Base-by-base conservation (phyloP, 1,140 invertebrate genomes). In the Phocides pigmalion region DNA sequence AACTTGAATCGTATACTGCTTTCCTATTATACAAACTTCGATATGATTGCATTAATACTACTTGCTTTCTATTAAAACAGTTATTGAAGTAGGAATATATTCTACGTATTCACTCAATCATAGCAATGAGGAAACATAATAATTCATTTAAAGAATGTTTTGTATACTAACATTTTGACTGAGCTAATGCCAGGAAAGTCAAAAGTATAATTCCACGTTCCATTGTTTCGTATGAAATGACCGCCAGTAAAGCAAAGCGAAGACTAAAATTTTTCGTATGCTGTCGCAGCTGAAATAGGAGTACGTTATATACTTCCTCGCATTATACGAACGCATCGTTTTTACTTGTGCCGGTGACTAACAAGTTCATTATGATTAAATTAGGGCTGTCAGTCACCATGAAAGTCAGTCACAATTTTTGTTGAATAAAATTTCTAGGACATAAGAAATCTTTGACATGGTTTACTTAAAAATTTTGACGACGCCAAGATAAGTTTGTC, bases 81-180 rank as follows among this genome's bases (percentile, higher is more conserved):
- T n/a, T n/a, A n/a, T n/a, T n/a, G n/a, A n/a, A n/a, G n/a, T n/a
- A n/a, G n/a, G n/a, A n/a, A n/a, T n/a, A n/a, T n/a, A n/a, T n/a
- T n/a, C n/a, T n/a, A n/a, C n/a, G n/a, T n/a, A n/a, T n/a, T n/a
- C n/a, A n/a, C n/a, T n/a, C n/a, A n/a, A n/a, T n/a, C n/a, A n/a
- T n/a, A n/a, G n/a, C n/a, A n/a, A n/a, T n/a, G n/a, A n/a, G n/a
- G n/a, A n/a, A n/a, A n/a, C n/a, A n/a, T n/a, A n/a, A n/a, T n/a
- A n/a, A n/a, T n/a, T n/a, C n/a, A n/a, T n/a, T n/a, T n/a, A n/a
- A 14, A 39, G 22, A 6, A 22, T 6, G 6, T 22, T 3, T 3
- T 22, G 20, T 12, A 19, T 44, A 64, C 71, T 64, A 39, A 76
- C 74, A 51, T 35, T 68, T 74, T 1, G 62, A 61, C 50, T 74